These are phyloP conservation scores for Entosphenus tridentatus DNA, from an alignment of 2,113 vertebrate species.

Conservation along the genomic window DNA sequence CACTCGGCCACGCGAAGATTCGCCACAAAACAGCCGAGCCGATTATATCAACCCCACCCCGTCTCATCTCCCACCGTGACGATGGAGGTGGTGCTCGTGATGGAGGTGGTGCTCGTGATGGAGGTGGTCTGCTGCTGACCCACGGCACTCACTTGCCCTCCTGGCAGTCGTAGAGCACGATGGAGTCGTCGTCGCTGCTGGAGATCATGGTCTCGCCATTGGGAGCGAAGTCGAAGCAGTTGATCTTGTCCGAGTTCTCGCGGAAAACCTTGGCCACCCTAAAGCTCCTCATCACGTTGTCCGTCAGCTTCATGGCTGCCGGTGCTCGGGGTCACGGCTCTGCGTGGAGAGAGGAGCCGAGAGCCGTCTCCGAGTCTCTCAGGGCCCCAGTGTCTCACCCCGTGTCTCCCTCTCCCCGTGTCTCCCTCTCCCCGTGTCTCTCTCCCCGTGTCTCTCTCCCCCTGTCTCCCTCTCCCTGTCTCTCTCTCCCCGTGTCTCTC, in stretches of 20 bases:
- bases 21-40: too few relatives aligned
- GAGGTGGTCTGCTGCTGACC: neutral
- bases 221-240: conserved; percentile 93
- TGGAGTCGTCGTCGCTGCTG: conserved; percentile 90
- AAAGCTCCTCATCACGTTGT: conserved; percentile 95
- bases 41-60: neutral
- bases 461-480: too few relatives aligned
- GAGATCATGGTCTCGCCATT: conserved; percentile 94
- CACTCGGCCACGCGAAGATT: too few relatives aligned
- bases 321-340: too few relatives aligned
- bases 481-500: too few relatives aligned
- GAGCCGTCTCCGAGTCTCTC: too few relatives aligned
- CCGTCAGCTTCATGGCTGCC: conserved; percentile 61
- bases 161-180: conserved; percentile 91
- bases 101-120: neutral
- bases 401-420: too few relatives aligned
- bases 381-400: too few relatives aligned
- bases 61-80: neutral
- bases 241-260: conserved; percentile 93
- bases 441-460: too few relatives aligned
- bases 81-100: too few relatives aligned
- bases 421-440: too few relatives aligned
- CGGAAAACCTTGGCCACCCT: conserved; percentile 95
- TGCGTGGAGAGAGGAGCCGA: too few relatives aligned
- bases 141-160: conserved; percentile 74